Conservation (phyloP, 1,140 invertebrate genomes). For the Drosophila trapezifrons region DNA sequence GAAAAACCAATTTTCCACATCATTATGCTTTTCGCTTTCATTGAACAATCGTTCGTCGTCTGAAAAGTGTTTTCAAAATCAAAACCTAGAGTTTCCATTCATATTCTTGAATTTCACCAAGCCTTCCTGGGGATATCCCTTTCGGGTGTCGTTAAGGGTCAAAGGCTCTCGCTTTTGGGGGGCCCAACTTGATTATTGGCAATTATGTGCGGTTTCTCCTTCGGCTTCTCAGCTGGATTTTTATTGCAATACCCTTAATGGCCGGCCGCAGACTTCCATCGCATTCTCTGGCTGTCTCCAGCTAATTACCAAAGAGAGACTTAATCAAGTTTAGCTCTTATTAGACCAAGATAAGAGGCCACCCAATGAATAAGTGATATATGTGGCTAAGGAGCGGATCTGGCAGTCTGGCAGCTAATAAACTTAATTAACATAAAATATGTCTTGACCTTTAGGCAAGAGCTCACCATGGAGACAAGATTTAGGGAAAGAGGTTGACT, state of each 20-base stretch:
- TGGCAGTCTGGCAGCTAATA: slow-evolving; percentile 22
- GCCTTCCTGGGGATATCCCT: background rate
- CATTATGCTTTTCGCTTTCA: slow-evolving; percentile 77
- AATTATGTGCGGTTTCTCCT: slow-evolving; percentile 69
- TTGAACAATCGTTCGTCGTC: slow-evolving; percentile 30
- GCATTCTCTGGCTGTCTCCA: slow-evolving; percentile 7
- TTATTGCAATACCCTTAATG: slow-evolving; percentile 29
- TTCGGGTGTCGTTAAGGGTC: slow-evolving; percentile 32
- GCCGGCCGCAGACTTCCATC: slow-evolving; percentile 1
- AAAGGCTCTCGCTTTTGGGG: slow-evolving; percentile 30
- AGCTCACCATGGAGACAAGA: background rate
- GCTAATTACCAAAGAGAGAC: slow-evolving; percentile 48
- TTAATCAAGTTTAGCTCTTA: slow-evolving; percentile 59
- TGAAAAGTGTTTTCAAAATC: slow-evolving; percentile 27
- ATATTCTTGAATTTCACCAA: slow-evolving; percentile 7
- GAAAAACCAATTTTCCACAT: slow-evolving; percentile 78
- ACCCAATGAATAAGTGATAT: slow-evolving; percentile 38
- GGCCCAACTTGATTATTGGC: slow-evolving; percentile 69
- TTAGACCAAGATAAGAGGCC: slow-evolving; percentile 26
- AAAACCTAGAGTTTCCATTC: slow-evolving; percentile 16
- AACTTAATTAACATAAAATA: slow-evolving; percentile 15
- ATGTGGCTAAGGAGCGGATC: slow-evolving; percentile 1
- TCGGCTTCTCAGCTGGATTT: slow-evolving; percentile 24
- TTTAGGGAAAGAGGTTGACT: background rate
- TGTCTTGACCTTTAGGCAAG: slow-evolving; percentile 2